Percentiles rank a stretch among this genome's conserved stretches.
phyloP scores from a whole-genome alignment of 2,113 vertebrate genomes.

The Notechis scutatus region DNA sequence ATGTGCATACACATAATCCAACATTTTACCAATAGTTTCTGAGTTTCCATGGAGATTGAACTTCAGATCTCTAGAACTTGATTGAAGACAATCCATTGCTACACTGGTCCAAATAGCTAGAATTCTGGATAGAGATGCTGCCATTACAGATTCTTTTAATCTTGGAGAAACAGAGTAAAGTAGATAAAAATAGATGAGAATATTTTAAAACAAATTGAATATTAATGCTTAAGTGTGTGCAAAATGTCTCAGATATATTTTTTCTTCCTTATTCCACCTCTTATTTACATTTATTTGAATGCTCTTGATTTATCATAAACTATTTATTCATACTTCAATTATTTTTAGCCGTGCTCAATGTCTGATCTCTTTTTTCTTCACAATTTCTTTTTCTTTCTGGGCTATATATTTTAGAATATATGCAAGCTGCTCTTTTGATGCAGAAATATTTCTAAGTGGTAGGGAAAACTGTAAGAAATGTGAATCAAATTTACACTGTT shows the following conservation, averaged over 20 bases:
- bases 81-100: slow-evolving; percentile 73
- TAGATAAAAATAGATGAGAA: neutral
- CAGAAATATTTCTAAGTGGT: neutral
- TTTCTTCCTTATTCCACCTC: neutral
- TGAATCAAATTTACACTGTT: neutral
- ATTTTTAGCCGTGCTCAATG: neutral
- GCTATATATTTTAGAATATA: neutral
- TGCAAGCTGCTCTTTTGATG: neutral
- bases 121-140: slow-evolving; percentile 83
- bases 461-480: neutral
- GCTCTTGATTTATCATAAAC: neutral
- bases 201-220: neutral
- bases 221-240: neutral
- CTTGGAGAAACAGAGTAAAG: slow-evolving; percentile 61
- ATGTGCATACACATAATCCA: slow-evolving; percentile 89
- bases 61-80: slow-evolving; percentile 65
- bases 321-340: neutral
- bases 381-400: neutral
- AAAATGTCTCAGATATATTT: neutral
- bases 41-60: slow-evolving; percentile 74
- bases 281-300: neutral
- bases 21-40: slow-evolving; percentile 64
- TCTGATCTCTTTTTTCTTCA: neutral
- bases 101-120: slow-evolving; percentile 84
- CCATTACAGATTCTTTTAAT: slow-evolving; percentile 85